Base-by-base conservation (phyloP, 1,140 invertebrate species). In the Lordiphosa mommai region DNA sequence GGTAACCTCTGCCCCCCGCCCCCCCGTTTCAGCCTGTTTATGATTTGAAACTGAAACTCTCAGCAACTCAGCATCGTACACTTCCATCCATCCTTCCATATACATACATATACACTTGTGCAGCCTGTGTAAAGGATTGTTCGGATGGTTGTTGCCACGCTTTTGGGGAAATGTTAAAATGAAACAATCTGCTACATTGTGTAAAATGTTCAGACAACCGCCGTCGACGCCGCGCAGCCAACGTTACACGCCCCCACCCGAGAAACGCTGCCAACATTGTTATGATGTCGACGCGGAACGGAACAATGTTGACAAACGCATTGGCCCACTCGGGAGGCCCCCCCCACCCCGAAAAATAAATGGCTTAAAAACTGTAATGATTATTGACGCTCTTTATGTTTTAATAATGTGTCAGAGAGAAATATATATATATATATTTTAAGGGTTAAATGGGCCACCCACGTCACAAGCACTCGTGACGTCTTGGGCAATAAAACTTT, bases 381-480 rank as follows among this genome's bases (percentile, higher is more conserved):
- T 77, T 84, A 84, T 84, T 77, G 77, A 84, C 79, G 77, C 77
- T 84, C 68, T 84, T 84, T 85, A 85, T 84, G 72, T 72, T 84
- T 85, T 84, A 85, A 84, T 84, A 84, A 84, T 85, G 77, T 69
- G 72, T 65, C 77, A 72, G 49, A 32, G 53, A 65, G n/a, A 72
- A 52, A 71, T 63, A 47, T 53, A 51, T 38, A 57, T 40, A 44
- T 44, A 63, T 59, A 59, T 72, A 64, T 72, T 64, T 73, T 65
- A 84, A 84, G 77, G 77, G 77, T 84, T 84, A 84, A 84, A 79
- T 59, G 72, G 34, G 23, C 59, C 63, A 72, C 56, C 58, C 74
- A 80, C 59, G 72, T 84, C 79, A 72, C 41, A 29, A 77, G 73
- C 77, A 77, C 72, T 77, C 72, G 68, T 61, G 57, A 34, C 59